Evolutionary conservation across 2,113 vertebrate species (phyloP), one percentile per base, ranked within the genome.

Genomic region (Coptodon bakossiorum): DNA sequence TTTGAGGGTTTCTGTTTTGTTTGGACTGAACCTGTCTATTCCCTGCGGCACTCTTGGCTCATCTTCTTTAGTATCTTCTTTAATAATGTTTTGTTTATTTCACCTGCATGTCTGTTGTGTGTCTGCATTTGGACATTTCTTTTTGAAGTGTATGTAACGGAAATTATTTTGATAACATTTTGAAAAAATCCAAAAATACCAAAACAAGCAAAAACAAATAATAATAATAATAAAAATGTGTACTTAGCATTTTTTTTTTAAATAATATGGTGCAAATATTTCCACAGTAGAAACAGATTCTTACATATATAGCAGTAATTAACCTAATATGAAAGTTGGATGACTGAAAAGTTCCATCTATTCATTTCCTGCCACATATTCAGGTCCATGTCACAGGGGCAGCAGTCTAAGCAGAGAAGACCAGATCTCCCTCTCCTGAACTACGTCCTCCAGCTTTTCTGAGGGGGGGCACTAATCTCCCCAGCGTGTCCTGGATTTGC

Each of bases 111-210:
- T 29, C 5, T 76, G 40, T 16, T 76, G 40, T 48, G 22, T 48
- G 68, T 76, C 24, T 76, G 40, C 40, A 48, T 48, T 76, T 76
- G 40, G 68, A 48, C 1, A 1, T 3, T 76, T 16, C 8, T 29
- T 76, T 48, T 19, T 24, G n/a, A 73, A 13, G 38, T 27, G 14
- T 27, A 45, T 16, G 40, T 16, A 73, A 6, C 22, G 17, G 22
- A 73, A 45, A 73, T 24, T 10, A 6, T 9, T 73, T 43, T 2
- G 68, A 45, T 73, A 45, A 45, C 22, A 27, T 24, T 43, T 71
- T 40, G 7, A 4, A 40, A 14, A 1, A 4, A 1, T 0, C 19
- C 9, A 6, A 14, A 57, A n/a, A 36, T n/a, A 38, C 6, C 8
- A 7, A 57, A 16, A n/a, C 50, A n/a, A 9, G 50, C 50, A 52